Evolutionary conservation across 2,888 invertebrate species (phyloP), one percentile per base, ranked within the genome.

Genomic region (Nomada goodeniana): DNA sequence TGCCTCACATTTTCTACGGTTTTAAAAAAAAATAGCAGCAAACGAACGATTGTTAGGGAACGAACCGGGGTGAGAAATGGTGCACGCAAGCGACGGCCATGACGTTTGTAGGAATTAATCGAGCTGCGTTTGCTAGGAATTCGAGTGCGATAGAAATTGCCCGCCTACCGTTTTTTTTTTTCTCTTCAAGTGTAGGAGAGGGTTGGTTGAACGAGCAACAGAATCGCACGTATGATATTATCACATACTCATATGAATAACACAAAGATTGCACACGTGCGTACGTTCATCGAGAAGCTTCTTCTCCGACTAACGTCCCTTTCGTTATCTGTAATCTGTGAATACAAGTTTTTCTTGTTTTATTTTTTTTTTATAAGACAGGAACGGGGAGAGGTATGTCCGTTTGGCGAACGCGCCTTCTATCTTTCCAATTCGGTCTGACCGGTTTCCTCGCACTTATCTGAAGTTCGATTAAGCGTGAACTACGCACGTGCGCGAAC

Each of bases 1-100:
- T 77, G 77, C 76, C 85, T 85, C 87, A 88, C 72, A 85, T 88
- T 88, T 88, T 88, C 87, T 87, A 87, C 83, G 76, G 83, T 87
- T 87, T 84, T 67, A 72, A 72, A 69, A 72, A 23, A 63, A 47
- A 63, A 47, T 74, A 55, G 29, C 47, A 57, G 55, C 36, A 44
- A 23, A 50, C 42, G 26, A 60, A 57, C 60, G 29, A 73, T 73
- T 59, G 50, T 18, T 26, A 52, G 9, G 42, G 36, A 71, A 63
- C 13, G 69, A 42, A 11, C n/a, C 15, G 26, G 20, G 20, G 15
- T 18, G 2, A 2, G 26, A 26, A 26, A n/a, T 9, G 9, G 44
- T 26, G 26, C 44, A 15, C 44, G 13, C 42, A 13, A 2, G 57
- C 26, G 52, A 26, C n/a, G 68, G 20, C 18, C 23, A 23, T 20